Conservation (phyloP, 1,140 invertebrate genomes). For the Eulimnadia texana region DNA sequence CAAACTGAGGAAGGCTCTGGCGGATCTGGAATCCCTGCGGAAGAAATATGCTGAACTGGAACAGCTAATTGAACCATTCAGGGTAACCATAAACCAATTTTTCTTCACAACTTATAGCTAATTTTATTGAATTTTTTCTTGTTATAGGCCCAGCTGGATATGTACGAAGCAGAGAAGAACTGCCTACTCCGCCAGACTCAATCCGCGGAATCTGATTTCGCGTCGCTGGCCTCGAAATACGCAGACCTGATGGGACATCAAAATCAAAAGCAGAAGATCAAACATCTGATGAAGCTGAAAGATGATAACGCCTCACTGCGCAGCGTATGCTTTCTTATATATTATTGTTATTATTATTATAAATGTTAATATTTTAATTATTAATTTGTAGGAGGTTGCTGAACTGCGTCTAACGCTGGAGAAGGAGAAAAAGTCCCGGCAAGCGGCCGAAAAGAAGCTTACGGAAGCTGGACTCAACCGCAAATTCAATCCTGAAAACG, state of each 20-base stretch:
- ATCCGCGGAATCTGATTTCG: conserved; percentile 31
- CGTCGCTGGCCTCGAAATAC: conserved; percentile 41
- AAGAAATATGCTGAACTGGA: conserved; percentile 20
- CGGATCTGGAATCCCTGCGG: conserved; percentile 12
- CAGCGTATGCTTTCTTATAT: conserved; percentile 33
- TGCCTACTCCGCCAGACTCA: conserved; percentile 25
- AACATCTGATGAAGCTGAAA: conserved; percentile 45
- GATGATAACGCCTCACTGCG: conserved; percentile 36
- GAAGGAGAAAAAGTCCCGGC: conserved; percentile 9
- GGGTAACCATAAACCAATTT: conserved; percentile 11
- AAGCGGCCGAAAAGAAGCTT: conserved; percentile 2
- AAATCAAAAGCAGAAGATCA: conserved; percentile 51
- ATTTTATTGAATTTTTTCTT: not conserved
- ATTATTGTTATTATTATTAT: too few species aligned
- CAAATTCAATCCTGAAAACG: not conserved
- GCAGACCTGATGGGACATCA: conserved; percentile 45
- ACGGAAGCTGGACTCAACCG: not conserved
- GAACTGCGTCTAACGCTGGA: not conserved
- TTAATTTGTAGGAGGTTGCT: conserved; percentile 1
- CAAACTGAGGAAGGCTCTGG: conserved; percentile 11
- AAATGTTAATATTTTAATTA: not conserved
- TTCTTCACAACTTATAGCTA: not conserved
- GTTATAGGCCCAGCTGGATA: conserved; percentile 30
- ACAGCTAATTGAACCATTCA: conserved; percentile 24
- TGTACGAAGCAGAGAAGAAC: conserved; percentile 31